Percentiles rank a stretch among this genome's conserved stretches.
Conservation (phyloP, 1,140 invertebrate genomes). For the Dryas iulia region DNA sequence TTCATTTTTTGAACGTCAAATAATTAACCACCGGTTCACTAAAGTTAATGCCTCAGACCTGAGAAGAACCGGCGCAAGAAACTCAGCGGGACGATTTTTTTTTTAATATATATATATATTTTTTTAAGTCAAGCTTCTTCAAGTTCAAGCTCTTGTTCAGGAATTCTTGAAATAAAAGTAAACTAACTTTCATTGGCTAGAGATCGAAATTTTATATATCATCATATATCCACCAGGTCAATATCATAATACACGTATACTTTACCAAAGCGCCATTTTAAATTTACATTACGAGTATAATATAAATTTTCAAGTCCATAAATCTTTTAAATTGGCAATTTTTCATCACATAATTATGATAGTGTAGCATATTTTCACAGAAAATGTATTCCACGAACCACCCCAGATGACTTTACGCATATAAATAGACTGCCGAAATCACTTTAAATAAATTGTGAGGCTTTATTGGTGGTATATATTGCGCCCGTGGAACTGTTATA, state of each 20-base stretch:
- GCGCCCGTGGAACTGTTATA: background rate
- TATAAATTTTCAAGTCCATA: background rate
- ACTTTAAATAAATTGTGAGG: slow-evolving; percentile 15
- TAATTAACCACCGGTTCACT: no score
- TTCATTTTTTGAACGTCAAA: no score
- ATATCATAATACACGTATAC: background rate
- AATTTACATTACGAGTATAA: background rate
- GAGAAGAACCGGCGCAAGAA: no score
- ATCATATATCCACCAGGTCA: no score
- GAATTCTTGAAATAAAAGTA: no score
- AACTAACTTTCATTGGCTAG: no score
- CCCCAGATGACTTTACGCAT: slow-evolving; percentile 3
- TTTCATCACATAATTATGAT: background rate
- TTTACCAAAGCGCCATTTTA: background rate
- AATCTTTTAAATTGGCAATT: background rate
- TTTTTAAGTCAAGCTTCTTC: no score
- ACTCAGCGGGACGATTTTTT: no score
- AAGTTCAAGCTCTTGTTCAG: no score
- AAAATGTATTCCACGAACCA: background rate
- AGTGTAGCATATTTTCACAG: background rate
- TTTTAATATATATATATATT: no score
- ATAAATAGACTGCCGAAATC: slow-evolving; percentile 11
- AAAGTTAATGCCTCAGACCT: no score
- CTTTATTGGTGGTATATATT: background rate
- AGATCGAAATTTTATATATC: no score